Evolutionary conservation across 2,888 invertebrate genomes (phyloP).

Genomic region (Drosophila seclusa): DNA sequence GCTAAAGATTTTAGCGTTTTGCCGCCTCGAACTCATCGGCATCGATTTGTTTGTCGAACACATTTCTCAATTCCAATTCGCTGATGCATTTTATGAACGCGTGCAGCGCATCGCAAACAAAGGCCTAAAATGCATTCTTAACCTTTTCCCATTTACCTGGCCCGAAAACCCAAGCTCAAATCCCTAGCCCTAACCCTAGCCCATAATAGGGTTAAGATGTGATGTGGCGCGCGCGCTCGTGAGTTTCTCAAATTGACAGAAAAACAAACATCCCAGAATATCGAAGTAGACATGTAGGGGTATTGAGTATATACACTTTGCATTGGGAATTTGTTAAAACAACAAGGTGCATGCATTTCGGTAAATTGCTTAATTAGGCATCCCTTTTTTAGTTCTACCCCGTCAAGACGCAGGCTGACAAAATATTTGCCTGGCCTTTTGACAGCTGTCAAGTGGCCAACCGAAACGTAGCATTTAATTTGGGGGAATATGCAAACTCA

Average conservation of each 20-base stretch:
- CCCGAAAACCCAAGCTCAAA: conserved; percentile 13
- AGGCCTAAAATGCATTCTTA: conserved; percentile 70
- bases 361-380: conserved; percentile 72
- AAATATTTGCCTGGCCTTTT: conserved; percentile 75
- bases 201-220: conserved; percentile 63
- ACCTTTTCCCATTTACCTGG: conserved; percentile 69
- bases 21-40: conserved; percentile 50
- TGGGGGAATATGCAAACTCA: conserved; percentile 10
- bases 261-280: conserved; percentile 55
- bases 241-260: conserved; percentile 65
- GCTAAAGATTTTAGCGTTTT: conserved; percentile 67
- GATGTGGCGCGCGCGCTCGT: conserved; percentile 59
- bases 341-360: conserved; percentile 59
- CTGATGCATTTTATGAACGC: conserved; percentile 82
- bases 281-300: conserved; percentile 11
- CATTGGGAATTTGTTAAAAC: conserved; percentile 65
- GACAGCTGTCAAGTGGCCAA: conserved; percentile 77
- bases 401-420: conserved; percentile 52
- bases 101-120: conserved; percentile 68
- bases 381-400: conserved; percentile 19
- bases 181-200: conserved; percentile 12
- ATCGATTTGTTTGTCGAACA: conserved; percentile 68
- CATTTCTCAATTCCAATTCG: conserved; percentile 76
- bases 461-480: conserved; percentile 69
- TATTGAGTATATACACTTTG: conserved; percentile 8